A percentile compares a stretch with the other conserved stretches of the same genome.
Conservation (phyloP, 2,797 vertebrate species). For the Miichthys miiuy region DNA sequence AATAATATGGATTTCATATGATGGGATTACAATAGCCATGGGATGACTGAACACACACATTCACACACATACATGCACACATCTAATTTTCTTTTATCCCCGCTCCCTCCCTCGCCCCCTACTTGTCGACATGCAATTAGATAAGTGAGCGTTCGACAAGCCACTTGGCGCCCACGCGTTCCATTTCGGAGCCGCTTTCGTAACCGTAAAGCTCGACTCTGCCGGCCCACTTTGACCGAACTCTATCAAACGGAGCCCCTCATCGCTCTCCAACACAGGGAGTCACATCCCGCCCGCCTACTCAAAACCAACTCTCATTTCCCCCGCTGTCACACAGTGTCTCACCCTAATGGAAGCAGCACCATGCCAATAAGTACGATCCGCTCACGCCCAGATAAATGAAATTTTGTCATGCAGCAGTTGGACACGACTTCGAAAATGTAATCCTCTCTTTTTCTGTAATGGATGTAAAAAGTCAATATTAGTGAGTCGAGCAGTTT, state of each 20-base stretch:
- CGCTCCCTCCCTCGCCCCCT: not conserved
- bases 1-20: constrained; percentile 64
- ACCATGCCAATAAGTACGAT: constrained; percentile 35
- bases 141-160: constrained; percentile 66
- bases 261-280: constrained; percentile 48
- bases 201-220: constrained; percentile 60
- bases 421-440: constrained; percentile 44
- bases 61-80: constrained; percentile 23
- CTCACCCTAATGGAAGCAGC: constrained; percentile 58
- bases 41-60: constrained; percentile 40
- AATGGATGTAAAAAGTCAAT: constrained; percentile 38
- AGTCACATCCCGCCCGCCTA: constrained; percentile 62
- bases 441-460: constrained; percentile 24
- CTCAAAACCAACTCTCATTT: constrained; percentile 53
- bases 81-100: constrained; percentile 51
- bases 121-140: constrained; percentile 73
- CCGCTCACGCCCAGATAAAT: constrained; percentile 31
- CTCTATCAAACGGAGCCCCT: constrained; percentile 55
- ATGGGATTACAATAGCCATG: constrained; percentile 47
- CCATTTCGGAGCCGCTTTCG: constrained; percentile 76
- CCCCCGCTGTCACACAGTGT: constrained; percentile 33
- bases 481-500: constrained; percentile 24
- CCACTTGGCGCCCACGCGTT: constrained; percentile 76
- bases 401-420: constrained; percentile 18
- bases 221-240: constrained; percentile 66